Percentiles rank a stretch among this genome's conserved stretches.
Evolutionary conservation across 2,113 vertebrate genomes (phyloP).

Genomic region (Ammodytes marinus): DNA sequence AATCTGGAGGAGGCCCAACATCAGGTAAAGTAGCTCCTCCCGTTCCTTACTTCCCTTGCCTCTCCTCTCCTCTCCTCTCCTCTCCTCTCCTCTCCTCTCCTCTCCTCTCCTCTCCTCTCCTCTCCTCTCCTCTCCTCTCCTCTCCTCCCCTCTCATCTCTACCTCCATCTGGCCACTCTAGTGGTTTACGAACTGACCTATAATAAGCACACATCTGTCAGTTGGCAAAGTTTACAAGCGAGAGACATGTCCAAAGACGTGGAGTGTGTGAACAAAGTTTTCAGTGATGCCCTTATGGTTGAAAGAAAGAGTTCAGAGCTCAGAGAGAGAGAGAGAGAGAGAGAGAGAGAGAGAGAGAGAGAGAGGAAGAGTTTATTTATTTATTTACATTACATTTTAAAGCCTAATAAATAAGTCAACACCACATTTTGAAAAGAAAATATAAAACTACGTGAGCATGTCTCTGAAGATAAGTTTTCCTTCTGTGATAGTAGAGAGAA

Average conservation of each 20-base stretch:
- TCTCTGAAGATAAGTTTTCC: slow-evolving; percentile 28
- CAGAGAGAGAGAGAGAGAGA: too few species aligned
- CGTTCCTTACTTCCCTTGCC: slow-evolving; percentile 6
- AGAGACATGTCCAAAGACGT: slow-evolving; percentile 30
- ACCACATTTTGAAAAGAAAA: too few species aligned
- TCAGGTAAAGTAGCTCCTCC: slow-evolving; percentile 84
- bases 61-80: slow-evolving; percentile 37
- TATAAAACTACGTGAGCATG: too few species aligned
- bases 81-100: neutral
- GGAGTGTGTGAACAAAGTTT: neutral
- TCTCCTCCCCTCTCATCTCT: slow-evolving; percentile 28
- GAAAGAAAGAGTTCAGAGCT: too few species aligned
- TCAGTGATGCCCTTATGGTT: too few species aligned
- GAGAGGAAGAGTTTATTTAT: too few species aligned
- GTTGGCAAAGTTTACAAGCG: slow-evolving; percentile 47
- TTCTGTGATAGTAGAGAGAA: slow-evolving; percentile 6
- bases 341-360: too few species aligned
- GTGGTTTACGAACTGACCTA: slow-evolving; percentile 60
- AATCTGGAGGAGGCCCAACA: slow-evolving; percentile 95
- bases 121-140: slow-evolving; percentile 42
- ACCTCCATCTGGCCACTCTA: slow-evolving; percentile 3
- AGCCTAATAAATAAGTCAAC: too few species aligned
- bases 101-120: slow-evolving; percentile 10
- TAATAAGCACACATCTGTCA: slow-evolving; percentile 64
- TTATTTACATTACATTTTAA: too few species aligned